phyloP scores from a whole-genome alignment of 1,140 invertebrate species.

The Riptortus pedestris region DNA sequence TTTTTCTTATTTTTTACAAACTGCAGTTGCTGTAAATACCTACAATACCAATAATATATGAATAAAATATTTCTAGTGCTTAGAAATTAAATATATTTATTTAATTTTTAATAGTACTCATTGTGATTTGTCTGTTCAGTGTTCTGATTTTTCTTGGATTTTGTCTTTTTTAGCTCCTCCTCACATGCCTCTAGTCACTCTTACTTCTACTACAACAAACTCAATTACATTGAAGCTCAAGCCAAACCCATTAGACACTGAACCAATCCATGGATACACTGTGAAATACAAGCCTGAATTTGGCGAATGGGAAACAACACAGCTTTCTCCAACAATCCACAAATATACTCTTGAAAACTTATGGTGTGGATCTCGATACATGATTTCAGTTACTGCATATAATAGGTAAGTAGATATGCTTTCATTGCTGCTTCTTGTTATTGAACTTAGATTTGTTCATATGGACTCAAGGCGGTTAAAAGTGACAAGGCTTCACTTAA shows the following conservation, averaged over 20 bases:
- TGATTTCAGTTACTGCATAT: slow-evolving; percentile 81
- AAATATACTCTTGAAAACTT: slow-evolving; percentile 78
- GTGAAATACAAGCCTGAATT: slow-evolving; percentile 87
- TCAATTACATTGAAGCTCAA: slow-evolving; percentile 68
- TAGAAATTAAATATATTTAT: too few relatives aligned
- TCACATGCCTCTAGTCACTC: slow-evolving; percentile 65
- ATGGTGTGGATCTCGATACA: slow-evolving; percentile 82
- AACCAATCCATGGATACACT: slow-evolving; percentile 75
- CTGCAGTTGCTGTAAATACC: too few relatives aligned
- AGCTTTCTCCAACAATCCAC: slow-evolving; percentile 59
- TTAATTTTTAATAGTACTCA: too few relatives aligned
- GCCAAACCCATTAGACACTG: slow-evolving; percentile 59
- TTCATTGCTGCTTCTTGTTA: not conserved
- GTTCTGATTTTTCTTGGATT: too few relatives aligned
- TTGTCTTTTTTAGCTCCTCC: slow-evolving; percentile 54
- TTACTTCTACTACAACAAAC: slow-evolving; percentile 73
- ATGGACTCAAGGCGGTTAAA: not conserved
- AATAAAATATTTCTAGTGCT: too few relatives aligned
- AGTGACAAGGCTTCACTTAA: slow-evolving; percentile 4
- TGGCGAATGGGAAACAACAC: slow-evolving; percentile 80
- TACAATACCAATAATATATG: too few relatives aligned
- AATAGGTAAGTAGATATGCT: slow-evolving; percentile 53
- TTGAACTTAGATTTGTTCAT: not conserved
- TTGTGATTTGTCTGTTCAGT: too few relatives aligned
- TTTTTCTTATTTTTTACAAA: too few relatives aligned